A percentile compares a stretch with the other conserved stretches of the same genome.
Evolutionary conservation across 2,888 invertebrate genomes (phyloP).

Genomic region (Drosophila mettleri): DNA sequence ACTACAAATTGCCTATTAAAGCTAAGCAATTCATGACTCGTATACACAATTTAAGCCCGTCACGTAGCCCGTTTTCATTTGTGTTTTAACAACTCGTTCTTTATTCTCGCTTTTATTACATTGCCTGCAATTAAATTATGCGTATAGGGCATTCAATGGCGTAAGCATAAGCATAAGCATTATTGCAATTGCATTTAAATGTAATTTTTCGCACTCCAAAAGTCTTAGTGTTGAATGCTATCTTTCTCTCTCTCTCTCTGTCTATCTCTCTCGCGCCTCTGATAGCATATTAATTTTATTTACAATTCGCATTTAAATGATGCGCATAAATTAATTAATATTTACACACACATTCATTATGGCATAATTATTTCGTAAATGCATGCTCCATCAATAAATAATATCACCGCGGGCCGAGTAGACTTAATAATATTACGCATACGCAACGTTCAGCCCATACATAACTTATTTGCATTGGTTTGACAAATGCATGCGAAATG

Average conservation of each 20-base stretch:
- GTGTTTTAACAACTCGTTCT: conserved; percentile 52
- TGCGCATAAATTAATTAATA: conserved; percentile 22
- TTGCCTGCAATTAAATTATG: conserved; percentile 55
- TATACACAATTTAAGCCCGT: conserved; percentile 27
- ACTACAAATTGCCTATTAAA: conserved; percentile 71
- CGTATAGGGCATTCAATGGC: conserved; percentile 46
- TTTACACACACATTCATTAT: conserved; percentile 9
- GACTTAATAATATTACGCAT: no score
- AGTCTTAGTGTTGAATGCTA: not conserved
- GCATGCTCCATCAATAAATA: conserved; percentile 11
- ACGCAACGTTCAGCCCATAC: not conserved
- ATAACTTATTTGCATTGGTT: not conserved
- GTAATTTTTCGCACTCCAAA: not conserved
- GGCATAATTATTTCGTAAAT: conserved; percentile 5
- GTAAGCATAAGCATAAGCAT: conserved; percentile 32
- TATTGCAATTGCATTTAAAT: conserved; percentile 27
- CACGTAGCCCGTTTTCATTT: conserved; percentile 58
- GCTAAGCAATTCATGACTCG: conserved; percentile 24
- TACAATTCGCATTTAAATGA: conserved; percentile 28
- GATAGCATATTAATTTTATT: conserved; percentile 1
- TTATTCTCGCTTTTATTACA: not conserved
- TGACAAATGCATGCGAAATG: not conserved
- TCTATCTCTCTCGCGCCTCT: not conserved
- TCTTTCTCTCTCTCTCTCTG: not conserved
- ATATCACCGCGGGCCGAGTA: conserved; percentile 5